Evolutionary conservation across 30 jellyfish, hydroid and myxozoan species (phyloP).

Genomic region (Chrysaora quinquecirrha): DNA sequence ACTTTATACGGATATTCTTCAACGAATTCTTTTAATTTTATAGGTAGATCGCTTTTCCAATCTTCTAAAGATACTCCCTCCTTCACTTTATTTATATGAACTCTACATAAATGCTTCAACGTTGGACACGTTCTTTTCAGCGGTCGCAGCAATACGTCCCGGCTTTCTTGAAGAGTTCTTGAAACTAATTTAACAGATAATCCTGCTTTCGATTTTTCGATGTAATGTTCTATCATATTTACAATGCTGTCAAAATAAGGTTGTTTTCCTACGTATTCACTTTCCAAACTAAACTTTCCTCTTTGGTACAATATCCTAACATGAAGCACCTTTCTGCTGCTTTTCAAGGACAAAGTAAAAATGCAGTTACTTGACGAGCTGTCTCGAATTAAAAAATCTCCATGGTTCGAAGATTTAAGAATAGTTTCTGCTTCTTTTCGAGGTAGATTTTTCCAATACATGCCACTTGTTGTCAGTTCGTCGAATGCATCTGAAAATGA

Average conservation of each 20-base stretch:
- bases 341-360: slow-evolving; percentile 24
- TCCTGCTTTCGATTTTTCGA: slow-evolving; percentile 13
- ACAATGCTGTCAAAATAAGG: slow-evolving; percentile 22
- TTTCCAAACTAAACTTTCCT: slow-evolving; percentile 45
- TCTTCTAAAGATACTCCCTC: background rate
- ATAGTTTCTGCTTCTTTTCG: slow-evolving; percentile 36
- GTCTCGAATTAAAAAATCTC: slow-evolving; percentile 57
- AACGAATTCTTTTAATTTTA: slow-evolving; percentile 1
- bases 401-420: slow-evolving; percentile 2
- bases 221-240: slow-evolving; percentile 24
- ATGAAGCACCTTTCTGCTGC: slow-evolving; percentile 32
- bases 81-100: slow-evolving; percentile 4
- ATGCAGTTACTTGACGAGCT: slow-evolving; percentile 17
- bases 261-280: slow-evolving; percentile 31
- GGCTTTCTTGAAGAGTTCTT: background rate
- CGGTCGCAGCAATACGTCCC: slow-evolving; percentile 22
- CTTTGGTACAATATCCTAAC: slow-evolving; percentile 19
- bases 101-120: slow-evolving; percentile 51
- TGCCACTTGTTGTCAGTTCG: slow-evolving; percentile 20
- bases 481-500: background rate
- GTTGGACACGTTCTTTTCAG: slow-evolving; percentile 37
- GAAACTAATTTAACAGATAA: slow-evolving; percentile 1
- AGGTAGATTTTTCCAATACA: slow-evolving; percentile 42
- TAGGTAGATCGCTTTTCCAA: slow-evolving; percentile 2
- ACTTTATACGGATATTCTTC: slow-evolving; percentile 35